These are phyloP conservation scores for Erinaceus europaeus DNA, from an alignment of 2,113 vertebrate genomes.

Conservation along the genomic window DNA sequence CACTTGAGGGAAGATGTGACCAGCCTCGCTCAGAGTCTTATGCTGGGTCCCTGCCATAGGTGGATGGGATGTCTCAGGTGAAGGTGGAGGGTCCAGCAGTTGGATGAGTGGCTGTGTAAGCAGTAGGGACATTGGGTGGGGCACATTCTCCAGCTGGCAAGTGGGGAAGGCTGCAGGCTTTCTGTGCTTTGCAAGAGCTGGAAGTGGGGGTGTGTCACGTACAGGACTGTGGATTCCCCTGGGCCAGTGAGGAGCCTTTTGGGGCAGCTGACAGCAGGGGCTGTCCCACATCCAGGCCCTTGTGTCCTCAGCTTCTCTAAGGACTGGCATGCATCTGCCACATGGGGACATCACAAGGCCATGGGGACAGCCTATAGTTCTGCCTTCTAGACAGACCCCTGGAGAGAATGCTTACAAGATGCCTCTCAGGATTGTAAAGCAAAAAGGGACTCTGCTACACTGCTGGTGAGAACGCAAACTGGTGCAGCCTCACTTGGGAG, in stretches of 20 bases:
- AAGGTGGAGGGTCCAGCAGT: neutral
- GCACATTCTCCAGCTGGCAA: neutral
- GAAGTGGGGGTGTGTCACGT: neutral
- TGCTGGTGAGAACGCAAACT: too few relatives aligned
- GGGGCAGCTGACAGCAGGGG: fast-evolving
- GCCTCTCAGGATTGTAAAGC: too few relatives aligned
- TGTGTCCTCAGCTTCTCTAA: neutral
- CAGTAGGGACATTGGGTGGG: neutral
- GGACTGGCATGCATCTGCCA: neutral
- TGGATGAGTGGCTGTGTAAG: neutral
- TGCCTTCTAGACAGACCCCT: neutral
- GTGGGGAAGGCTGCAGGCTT: too few relatives aligned
- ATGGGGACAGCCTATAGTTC: neutral
- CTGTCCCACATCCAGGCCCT: neutral
- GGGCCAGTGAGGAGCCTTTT: neutral
- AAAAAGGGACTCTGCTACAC: too few relatives aligned
- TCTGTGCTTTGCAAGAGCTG: neutral
- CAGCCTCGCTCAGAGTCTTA: neutral
- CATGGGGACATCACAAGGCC: neutral
- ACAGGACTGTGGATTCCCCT: fast-evolving
- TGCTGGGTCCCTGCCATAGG: neutral
- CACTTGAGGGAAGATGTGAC: neutral
- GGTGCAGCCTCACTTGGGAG: too few relatives aligned
- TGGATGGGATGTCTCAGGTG: neutral
- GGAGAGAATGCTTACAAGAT: too few relatives aligned